Evolutionary conservation across 2,113 vertebrate genomes (phyloP), one percentile per base, ranked within the genome.

Genomic region (Pterophyllum scalare): DNA sequence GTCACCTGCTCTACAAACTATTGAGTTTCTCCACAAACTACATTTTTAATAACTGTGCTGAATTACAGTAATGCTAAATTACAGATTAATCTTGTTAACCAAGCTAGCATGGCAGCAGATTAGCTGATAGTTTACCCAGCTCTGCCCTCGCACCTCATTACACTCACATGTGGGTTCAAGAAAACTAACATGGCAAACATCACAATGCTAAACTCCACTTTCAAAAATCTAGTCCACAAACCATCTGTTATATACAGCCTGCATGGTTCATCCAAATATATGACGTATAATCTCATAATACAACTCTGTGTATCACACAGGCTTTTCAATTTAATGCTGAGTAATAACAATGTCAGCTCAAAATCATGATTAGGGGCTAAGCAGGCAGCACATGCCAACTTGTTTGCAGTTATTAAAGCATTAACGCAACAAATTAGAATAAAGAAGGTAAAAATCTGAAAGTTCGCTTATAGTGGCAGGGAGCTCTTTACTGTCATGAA

Each of bases 151-250:
- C 2, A 54, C 0, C 54, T 52, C 49, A 52, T 7, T 57, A 11
- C 10, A 2, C 19, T 54, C 67, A 72, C 17, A 52, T 19, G 15
- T 19, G 17, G 49, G 6, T 52, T 7, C 17, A 72, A 54, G 26
- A 54, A 72, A 54, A 14, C 7, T 17, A 72, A 31, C 11, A 54
- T n/a, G 11, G 26, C 20, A 11, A 31, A 46, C 46, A 20, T 26
- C 46, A 2, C 31, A 72, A 72, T n/a, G 0, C 46, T 19, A 54
- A 52, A 72, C 17, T 0, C 4, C 2, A 15, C 1, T 46, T 49
- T 49, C 14, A 49, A 52, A 52, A 7, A 52, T 19, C 0, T 72
- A 54, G 26, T 72, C 31, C 67, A 52, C 67, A 72, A 72, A 31
- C 46, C 46, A 54, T 52, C 0, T 52, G 31, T 54, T 72, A 26